Conservation (phyloP, 2,888 invertebrate genomes). For the Caenorhabditis afra region DNA sequence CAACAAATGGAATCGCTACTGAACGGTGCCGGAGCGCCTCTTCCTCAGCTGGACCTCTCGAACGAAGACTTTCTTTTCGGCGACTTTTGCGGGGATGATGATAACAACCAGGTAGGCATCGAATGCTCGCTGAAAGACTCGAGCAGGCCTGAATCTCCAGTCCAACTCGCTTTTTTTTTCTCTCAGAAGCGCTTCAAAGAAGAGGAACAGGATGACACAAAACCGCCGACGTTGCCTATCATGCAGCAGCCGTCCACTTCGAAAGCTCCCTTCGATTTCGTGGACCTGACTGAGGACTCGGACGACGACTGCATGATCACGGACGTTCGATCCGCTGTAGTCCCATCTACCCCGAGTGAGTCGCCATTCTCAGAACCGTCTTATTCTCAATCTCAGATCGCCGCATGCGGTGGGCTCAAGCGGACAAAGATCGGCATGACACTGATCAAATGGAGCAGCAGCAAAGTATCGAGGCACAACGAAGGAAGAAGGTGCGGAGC, state of each 20-base stretch:
- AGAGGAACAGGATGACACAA: too few species aligned
- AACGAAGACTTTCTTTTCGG: slow-evolving; percentile 35
- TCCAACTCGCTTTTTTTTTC: background rate
- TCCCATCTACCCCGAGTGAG: background rate
- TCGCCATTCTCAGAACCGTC: background rate
- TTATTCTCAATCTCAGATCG: slow-evolving; percentile 10
- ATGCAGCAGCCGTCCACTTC: slow-evolving; percentile 39
- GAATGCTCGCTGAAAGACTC: background rate
- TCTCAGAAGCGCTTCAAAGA: slow-evolving; percentile 23
- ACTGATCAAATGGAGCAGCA: slow-evolving; percentile 60
- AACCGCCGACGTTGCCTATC: background rate
- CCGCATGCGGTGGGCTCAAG: slow-evolving; percentile 46
- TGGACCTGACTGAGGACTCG: slow-evolving; percentile 54
- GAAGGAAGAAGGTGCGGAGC: slow-evolving; percentile 56
- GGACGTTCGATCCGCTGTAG: slow-evolving; percentile 8
- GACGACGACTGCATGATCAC: slow-evolving; percentile 52
- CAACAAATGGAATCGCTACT: slow-evolving; percentile 59
- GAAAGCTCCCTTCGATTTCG: slow-evolving; percentile 29
- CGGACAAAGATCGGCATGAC: slow-evolving; percentile 47
- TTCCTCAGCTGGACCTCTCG: slow-evolving; percentile 57
- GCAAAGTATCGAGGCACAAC: slow-evolving; percentile 48
- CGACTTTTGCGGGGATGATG: background rate
- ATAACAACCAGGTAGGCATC: background rate
- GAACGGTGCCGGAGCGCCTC: slow-evolving; percentile 2
- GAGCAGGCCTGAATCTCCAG: too few species aligned